Conservation (phyloP, 2,797 vertebrate genomes). For the Tauraco hartlaubi region DNA sequence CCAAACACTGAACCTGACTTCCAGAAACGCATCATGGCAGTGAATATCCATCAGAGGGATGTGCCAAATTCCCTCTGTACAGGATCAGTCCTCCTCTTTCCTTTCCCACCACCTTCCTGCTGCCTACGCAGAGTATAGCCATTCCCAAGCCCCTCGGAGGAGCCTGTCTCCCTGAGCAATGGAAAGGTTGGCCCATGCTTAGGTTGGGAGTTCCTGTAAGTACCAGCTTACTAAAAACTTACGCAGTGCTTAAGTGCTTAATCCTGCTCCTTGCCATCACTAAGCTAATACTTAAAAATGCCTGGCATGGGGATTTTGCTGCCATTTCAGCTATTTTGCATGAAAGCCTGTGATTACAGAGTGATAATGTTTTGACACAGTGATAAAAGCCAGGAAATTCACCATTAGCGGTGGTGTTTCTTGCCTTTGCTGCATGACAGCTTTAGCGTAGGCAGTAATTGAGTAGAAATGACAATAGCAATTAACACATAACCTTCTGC, state of each 20-base stretch:
- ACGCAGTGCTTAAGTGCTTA: neutral
- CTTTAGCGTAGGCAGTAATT: conserved; percentile 20
- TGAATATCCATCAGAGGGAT: neutral
- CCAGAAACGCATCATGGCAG: neutral
- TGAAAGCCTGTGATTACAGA: conserved; percentile 14
- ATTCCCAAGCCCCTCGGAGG: accelerated
- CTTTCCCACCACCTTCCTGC: neutral
- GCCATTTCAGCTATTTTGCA: neutral
- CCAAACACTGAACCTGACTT: neutral
- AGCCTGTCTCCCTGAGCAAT: accelerated
- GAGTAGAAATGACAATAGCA: conserved; percentile 1
- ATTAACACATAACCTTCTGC: conserved; percentile 1
- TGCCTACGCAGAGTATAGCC: accelerated
- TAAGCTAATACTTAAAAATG: neutral
- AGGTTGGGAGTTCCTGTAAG: neutral
- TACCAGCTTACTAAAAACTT: neutral
- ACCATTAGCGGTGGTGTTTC: neutral
- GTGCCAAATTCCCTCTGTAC: no score
- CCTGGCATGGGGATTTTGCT: neutral
- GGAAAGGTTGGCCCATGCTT: neutral
- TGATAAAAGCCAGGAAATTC: conserved; percentile 1
- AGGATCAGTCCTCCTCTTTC: no score
- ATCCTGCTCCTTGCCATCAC: neutral
- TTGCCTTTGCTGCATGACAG: neutral
- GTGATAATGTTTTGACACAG: conserved; percentile 27